Evolutionary conservation across 1,140 invertebrate species (phyloP).

Genomic region (Wasmannia auropunctata): DNA sequence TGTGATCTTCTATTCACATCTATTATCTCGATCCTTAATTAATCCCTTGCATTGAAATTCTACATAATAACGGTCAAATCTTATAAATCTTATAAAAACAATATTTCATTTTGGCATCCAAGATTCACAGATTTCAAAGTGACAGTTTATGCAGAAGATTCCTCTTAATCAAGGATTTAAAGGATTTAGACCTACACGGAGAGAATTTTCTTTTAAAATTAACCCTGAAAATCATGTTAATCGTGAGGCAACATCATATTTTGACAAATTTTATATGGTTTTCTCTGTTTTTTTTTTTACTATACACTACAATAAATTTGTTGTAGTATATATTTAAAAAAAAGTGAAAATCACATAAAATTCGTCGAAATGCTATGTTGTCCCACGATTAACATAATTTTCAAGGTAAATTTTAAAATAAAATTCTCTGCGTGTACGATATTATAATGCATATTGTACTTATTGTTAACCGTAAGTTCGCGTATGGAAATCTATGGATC

Average conservation of each 20-base stretch:
- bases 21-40: background rate
- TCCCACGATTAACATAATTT: no score
- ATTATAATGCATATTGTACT: background rate
- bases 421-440: no score
- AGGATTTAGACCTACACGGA: background rate
- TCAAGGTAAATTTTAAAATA: no score
- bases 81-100: background rate
- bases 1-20: background rate
- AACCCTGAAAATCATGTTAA: no score
- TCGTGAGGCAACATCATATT: no score
- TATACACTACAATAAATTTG: no score
- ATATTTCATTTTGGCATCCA: background rate
- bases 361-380: no score
- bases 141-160: background rate
- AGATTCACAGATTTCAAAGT: background rate
- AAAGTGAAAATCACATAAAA: no score
- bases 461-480: background rate
- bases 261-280: no score
- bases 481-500: background rate
- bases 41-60: background rate
- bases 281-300: no score
- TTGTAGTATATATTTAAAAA: no score
- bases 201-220: no score
- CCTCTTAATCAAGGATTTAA: background rate
- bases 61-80: background rate